These are phyloP conservation scores for Penaeus chinensis DNA, from an alignment of 1,140 invertebrate species.

Conservation along the genomic window DNA sequence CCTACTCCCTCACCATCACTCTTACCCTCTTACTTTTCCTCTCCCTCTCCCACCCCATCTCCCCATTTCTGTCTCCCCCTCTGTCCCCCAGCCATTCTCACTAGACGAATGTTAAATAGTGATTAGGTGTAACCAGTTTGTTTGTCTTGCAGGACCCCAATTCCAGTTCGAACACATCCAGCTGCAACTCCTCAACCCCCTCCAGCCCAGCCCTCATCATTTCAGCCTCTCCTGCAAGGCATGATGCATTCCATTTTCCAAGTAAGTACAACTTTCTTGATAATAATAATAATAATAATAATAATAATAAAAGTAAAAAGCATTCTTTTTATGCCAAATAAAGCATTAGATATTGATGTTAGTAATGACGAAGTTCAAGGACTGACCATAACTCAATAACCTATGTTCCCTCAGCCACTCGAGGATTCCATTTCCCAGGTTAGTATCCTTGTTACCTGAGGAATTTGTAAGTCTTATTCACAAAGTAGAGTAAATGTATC, in stretches of 20 bases:
- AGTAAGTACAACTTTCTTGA: conserved; percentile 21
- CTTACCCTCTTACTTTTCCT: too few species aligned
- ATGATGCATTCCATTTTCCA: conserved; percentile 58
- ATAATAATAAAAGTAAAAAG: too few species aligned
- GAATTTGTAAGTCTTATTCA: not conserved
- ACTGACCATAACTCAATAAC: not conserved
- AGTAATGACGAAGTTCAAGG: not conserved
- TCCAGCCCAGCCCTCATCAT: conserved; percentile 84
- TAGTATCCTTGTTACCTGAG: conserved; percentile 9
- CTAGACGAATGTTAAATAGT: not conserved
- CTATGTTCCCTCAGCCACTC: conserved; percentile 44
- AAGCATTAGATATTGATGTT: not conserved
- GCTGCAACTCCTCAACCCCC: conserved; percentile 95
- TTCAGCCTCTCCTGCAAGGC: conserved; percentile 50
- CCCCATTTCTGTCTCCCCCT: too few species aligned
- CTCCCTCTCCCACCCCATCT: too few species aligned
- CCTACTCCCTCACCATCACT: too few species aligned
- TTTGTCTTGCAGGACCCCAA: conserved; percentile 72
- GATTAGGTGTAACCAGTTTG: not conserved
- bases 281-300: too few species aligned
- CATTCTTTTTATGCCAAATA: not conserved
- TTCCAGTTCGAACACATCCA: conserved; percentile 94
- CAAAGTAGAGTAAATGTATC: not conserved
- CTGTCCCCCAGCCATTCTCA: too few species aligned
- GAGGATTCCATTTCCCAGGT: conserved; percentile 58